These are phyloP conservation scores for Orientallactaga sibirica DNA, from an alignment of 2,797 vertebrate species.

Conservation along the genomic window DNA sequence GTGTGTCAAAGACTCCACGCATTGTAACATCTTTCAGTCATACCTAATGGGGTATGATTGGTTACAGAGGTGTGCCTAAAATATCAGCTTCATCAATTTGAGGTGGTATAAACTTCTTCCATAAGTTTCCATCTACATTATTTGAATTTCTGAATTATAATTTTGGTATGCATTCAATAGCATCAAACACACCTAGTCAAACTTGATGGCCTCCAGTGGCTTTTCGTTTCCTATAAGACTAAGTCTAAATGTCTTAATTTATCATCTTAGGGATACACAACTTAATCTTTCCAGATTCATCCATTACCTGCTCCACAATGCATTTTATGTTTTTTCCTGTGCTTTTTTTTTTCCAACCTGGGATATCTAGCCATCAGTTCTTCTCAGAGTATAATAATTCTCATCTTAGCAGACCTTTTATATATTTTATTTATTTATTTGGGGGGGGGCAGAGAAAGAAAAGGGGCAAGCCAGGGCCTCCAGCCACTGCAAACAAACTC, in stretches of 20 bases:
- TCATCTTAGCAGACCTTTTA: background rate
- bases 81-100: background rate
- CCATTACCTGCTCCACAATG: background rate
- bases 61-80: background rate
- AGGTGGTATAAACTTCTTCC: background rate
- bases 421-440: background rate
- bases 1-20: background rate
- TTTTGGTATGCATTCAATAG: background rate
- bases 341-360: background rate
- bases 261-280: background rate
- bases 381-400: conserved; percentile 18
- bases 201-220: background rate
- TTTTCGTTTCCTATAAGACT: background rate
- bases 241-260: conserved; percentile 1
- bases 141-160: background rate
- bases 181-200: background rate
- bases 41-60: background rate
- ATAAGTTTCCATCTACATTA: background rate
- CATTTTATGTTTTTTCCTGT: background rate
- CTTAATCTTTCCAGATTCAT: background rate
- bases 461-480: too few relatives aligned
- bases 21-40: background rate
- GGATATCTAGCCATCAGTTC: background rate
- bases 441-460: too few relatives aligned
- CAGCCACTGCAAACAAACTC: too few relatives aligned